Conservation (phyloP, 2,113 vertebrate species). For the Podarcis muralis region DNA sequence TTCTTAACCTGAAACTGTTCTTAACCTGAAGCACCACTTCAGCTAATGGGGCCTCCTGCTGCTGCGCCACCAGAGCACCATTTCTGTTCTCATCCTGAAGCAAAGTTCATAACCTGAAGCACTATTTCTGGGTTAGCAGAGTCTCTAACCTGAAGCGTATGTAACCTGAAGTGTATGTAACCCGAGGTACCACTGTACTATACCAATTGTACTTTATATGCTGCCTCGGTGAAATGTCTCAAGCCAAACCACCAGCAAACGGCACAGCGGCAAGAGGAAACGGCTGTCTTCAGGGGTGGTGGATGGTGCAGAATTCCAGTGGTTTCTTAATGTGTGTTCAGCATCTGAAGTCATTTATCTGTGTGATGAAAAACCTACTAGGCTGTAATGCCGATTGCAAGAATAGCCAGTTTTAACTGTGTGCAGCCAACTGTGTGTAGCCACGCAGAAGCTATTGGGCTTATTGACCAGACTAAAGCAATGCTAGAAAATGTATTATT, state of each 20-base stretch:
- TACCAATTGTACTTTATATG: too few relatives aligned
- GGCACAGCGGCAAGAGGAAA: constrained; percentile 40
- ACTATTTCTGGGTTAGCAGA: too few relatives aligned
- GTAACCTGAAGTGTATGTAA: too few relatives aligned
- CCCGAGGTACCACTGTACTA: too few relatives aligned
- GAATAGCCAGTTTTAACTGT: not conserved
- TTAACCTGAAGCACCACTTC: too few relatives aligned
- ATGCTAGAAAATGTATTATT: rapidly evolving
- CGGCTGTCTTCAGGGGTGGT: constrained; percentile 17
- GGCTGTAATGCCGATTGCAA: not conserved
- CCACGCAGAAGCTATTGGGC: not conserved
- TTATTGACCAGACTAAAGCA: too few relatives aligned
- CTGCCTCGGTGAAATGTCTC: not conserved
- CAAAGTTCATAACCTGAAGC: too few relatives aligned
- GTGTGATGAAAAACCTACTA: not conserved
- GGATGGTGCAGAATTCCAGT: constrained; percentile 2
- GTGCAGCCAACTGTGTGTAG: not conserved
- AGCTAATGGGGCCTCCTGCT: too few relatives aligned
- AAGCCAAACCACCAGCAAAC: constrained; percentile 46
- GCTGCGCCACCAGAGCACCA: too few relatives aligned
- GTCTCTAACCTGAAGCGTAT: too few relatives aligned
- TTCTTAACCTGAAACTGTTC: too few relatives aligned
- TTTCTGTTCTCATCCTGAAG: too few relatives aligned
- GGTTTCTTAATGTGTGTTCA: constrained; percentile 7
- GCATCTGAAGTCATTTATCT: constrained; percentile 21